Evolutionary conservation across 2,888 invertebrate species (phyloP).

Genomic region (Pandemis cinnamomeana): DNA sequence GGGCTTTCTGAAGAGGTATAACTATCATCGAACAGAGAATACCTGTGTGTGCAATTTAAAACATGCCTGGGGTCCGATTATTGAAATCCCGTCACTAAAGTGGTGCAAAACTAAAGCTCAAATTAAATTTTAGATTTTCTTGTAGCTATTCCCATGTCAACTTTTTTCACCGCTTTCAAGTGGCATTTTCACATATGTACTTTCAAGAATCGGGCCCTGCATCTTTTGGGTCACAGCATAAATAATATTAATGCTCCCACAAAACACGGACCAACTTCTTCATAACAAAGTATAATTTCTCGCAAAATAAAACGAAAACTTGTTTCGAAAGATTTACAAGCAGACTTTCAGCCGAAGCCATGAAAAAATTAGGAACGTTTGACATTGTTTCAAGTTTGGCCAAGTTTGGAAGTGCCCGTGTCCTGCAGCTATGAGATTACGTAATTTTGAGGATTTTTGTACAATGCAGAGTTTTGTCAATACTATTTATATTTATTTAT

Average conservation of each 20-base stretch:
- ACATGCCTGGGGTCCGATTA: no score
- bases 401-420: slow-evolving; percentile 29
- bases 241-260: slow-evolving; percentile 33
- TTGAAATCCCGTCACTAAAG: no score
- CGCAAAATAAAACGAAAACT: slow-evolving; percentile 35
- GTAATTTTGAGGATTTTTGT: not conserved
- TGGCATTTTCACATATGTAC: not conserved
- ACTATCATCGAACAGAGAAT: no score
- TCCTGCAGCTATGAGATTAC: slow-evolving; percentile 5
- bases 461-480: no score
- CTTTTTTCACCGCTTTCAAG: no score
- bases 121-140: not conserved
- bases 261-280: slow-evolving; percentile 24
- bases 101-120: no score
- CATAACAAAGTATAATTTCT: slow-evolving; percentile 33
- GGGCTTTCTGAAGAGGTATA: no score
- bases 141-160: no score
- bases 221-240: not conserved
- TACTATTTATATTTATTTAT: no score
- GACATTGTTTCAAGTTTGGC: slow-evolving; percentile 38
- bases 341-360: slow-evolving; percentile 24
- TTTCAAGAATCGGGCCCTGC: not conserved
- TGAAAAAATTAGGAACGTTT: slow-evolving; percentile 37
- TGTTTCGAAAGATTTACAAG: slow-evolving; percentile 41
- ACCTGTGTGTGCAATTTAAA: no score